Percentiles rank a stretch among this genome's conserved stretches.
These are phyloP conservation scores for Mirza zaza DNA, from an alignment of 2,113 vertebrate genomes.

Conservation along the genomic window DNA sequence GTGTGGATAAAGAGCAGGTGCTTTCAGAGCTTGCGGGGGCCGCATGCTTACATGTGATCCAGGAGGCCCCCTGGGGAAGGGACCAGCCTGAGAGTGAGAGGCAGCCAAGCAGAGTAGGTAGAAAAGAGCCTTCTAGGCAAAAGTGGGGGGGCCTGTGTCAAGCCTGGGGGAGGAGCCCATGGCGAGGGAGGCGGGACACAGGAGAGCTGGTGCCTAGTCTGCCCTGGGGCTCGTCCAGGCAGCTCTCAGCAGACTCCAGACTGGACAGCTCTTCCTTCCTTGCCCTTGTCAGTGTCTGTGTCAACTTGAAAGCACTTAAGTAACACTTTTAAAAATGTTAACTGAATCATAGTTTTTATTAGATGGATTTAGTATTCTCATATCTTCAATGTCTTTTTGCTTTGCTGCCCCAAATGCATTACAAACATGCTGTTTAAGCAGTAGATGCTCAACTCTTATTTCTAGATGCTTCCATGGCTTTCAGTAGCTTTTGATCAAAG, in stretches of 20 bases:
- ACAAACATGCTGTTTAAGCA: neutral
- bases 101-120: fast-evolving
- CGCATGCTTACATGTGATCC: no score
- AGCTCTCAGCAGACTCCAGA: neutral
- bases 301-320: neutral
- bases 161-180: no score
- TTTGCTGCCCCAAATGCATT: neutral
- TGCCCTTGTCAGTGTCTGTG: fast-evolving
- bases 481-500: fast-evolving
- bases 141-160: neutral
- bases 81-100: neutral
- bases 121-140: neutral
- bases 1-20: neutral
- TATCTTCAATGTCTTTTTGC: neutral
- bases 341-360: neutral
- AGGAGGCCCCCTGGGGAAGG: neutral
- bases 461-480: neutral
- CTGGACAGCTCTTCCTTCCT: neutral
- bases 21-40: neutral
- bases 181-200: no score
- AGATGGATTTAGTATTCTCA: neutral
- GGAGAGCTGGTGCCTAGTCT: neutral
- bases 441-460: fast-evolving
- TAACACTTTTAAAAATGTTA: neutral
- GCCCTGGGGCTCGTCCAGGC: fast-evolving